Evolutionary conservation across 1,140 invertebrate genomes (phyloP), one percentile per base, ranked within the genome.

Genomic region (Pomacea maculata): DNA sequence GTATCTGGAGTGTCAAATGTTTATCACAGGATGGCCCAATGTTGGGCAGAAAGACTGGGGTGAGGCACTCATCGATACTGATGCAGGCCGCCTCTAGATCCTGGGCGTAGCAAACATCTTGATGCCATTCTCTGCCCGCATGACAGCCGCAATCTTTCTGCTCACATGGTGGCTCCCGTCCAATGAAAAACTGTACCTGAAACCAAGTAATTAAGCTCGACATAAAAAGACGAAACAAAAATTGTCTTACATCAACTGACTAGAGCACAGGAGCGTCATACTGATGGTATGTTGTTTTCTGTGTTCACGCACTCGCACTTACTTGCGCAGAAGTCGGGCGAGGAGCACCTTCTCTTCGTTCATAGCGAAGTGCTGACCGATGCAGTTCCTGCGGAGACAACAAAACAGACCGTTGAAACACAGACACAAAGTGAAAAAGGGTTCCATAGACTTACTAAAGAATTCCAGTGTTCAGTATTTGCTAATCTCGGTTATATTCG

Each of bases 301-400:
- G 57, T 61, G 1, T 14, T 61, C 57, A 61, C 57, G 9, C 15
- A 17, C 57, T 10, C 10, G 5, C 15, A 65, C n/a, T 82, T 83
- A 88, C 85, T 79, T 84, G 55, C 80, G 78, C 15, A 88, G 45
- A 25, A 86, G 79, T 54, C 84, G 68, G 6, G 80, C 84, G 4
- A 88, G 55, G 14, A 87, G 52, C 9, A 88, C 86, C 73, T 88
- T 90, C 72, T 89, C 83, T 81, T 90, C 89, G 81, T 90, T 85
- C 75, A 88, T 64, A 9, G 89, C 88, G 85, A 88, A 90, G 75
- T 85, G 78, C 72, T 88, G 88, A 25, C 87, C 87, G 71, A 89
- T 88, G 75, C 87, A 88, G 72, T 89, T 89, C 76, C 88, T 88
- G 76, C n/a, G 83, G 79, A 78, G 21, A 25, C 14, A 17, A 57